Evolutionary conservation across 2,113 vertebrate species (phyloP).

Genomic region (Vireo altiloquus): DNA sequence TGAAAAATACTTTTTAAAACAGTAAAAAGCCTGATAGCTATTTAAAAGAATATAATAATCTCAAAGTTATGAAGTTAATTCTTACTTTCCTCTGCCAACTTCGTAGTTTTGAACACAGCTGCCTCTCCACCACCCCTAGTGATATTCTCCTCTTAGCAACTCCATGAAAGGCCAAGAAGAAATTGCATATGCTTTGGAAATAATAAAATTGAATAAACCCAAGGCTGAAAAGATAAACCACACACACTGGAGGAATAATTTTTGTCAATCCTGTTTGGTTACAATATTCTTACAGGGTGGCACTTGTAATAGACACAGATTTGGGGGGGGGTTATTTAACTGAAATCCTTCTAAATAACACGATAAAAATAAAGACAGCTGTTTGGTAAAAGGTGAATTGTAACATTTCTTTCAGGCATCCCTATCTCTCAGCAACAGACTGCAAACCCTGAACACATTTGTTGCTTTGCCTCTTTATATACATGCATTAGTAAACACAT

Average conservation of each 20-base stretch:
- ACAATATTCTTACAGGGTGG: neutral
- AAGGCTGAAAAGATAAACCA: neutral
- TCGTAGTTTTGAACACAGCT: neutral
- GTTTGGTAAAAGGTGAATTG: neutral
- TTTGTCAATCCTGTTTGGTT: neutral
- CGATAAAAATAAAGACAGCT: neutral
- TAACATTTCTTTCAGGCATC: neutral
- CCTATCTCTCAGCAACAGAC: neutral
- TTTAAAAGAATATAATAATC: neutral
- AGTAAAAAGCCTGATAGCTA: neutral
- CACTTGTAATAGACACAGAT: neutral
- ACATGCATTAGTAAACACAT: neutral
- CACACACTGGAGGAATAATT: neutral
- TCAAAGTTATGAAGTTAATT: neutral
- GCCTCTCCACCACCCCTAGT: neutral
- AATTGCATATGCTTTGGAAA: neutral
- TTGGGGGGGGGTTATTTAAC: neutral
- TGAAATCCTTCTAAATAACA: neutral
- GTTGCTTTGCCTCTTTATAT: neutral
- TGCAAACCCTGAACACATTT: neutral
- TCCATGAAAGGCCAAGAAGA: neutral
- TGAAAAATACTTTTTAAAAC: neutral
- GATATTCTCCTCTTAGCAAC: neutral
- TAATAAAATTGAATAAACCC: neutral
- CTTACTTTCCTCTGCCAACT: neutral